phyloP scores from a whole-genome alignment of 2,113 vertebrate species.

The Gallinago jamesoni region DNA sequence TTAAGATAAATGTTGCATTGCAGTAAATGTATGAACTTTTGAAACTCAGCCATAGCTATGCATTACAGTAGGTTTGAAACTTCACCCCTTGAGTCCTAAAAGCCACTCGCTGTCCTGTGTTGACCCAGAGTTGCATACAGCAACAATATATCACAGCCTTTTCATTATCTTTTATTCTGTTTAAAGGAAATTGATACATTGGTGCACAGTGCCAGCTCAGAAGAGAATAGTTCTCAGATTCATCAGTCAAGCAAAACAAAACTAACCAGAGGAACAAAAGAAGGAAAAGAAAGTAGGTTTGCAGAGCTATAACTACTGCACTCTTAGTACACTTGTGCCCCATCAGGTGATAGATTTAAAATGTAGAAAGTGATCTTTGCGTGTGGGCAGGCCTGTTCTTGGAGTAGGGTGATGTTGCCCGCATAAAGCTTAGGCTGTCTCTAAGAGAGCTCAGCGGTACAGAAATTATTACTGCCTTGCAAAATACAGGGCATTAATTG shows the following conservation, averaged over 20 bases:
- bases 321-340: neutral
- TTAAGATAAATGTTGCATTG: neutral
- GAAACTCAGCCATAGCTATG: neutral
- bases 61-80: neutral
- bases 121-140: neutral
- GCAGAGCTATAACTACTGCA: neutral
- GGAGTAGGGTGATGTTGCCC: neutral
- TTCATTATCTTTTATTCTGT: slow-evolving; percentile 44
- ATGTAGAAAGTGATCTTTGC: neutral
- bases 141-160: neutral
- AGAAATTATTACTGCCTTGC: neutral
- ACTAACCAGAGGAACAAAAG: slow-evolving; percentile 33
- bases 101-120: neutral
- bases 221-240: slow-evolving; percentile 38
- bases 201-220: slow-evolving; percentile 34
- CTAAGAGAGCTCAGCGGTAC: neutral
- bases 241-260: slow-evolving; percentile 36
- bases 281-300: slow-evolving; percentile 68
- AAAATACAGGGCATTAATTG: neutral
- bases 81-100: neutral
- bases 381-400: neutral
- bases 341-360: neutral
- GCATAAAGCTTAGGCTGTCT: neutral
- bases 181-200: slow-evolving; percentile 60
- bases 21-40: neutral